These are phyloP conservation scores for Ylistrum balloti DNA, from an alignment of 1,140 invertebrate species.

Conservation along the genomic window DNA sequence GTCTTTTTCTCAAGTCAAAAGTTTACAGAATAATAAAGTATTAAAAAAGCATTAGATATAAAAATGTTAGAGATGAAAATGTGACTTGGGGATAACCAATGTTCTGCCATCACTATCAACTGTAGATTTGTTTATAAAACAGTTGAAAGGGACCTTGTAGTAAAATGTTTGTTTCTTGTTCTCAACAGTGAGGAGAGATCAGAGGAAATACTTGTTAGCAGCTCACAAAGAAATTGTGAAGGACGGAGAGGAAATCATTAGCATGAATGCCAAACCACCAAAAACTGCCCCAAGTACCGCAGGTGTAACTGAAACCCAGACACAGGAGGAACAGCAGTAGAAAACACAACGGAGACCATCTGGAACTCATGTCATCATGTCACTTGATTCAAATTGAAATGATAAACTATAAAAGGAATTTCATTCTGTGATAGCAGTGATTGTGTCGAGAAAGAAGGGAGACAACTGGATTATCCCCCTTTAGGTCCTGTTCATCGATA, in stretches of 20 bases:
- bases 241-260: constrained; percentile 75
- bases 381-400: too few relatives aligned
- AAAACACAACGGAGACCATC: background rate
- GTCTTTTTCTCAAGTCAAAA: too few relatives aligned
- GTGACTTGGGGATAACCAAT: too few relatives aligned
- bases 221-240: constrained; percentile 81
- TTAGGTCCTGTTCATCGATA: background rate
- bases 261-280: constrained; percentile 64
- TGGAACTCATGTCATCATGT: background rate
- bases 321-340: background rate
- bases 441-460: background rate
- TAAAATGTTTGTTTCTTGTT: constrained; percentile 41
- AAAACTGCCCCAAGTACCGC: constrained; percentile 60
- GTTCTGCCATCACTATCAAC: background rate
- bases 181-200: constrained; percentile 75
- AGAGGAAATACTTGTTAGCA: constrained; percentile 78
- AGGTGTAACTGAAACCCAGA: background rate
- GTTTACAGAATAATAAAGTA: too few relatives aligned
- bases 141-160: too few relatives aligned
- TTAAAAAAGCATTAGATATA: too few relatives aligned
- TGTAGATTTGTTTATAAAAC: too few relatives aligned
- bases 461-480: background rate
- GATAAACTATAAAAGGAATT: background rate
- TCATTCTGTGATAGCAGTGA: background rate
- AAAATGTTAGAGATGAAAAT: too few relatives aligned